Evolutionary conservation across 1,140 invertebrate species (phyloP).

Genomic region (Diprion similis): DNA sequence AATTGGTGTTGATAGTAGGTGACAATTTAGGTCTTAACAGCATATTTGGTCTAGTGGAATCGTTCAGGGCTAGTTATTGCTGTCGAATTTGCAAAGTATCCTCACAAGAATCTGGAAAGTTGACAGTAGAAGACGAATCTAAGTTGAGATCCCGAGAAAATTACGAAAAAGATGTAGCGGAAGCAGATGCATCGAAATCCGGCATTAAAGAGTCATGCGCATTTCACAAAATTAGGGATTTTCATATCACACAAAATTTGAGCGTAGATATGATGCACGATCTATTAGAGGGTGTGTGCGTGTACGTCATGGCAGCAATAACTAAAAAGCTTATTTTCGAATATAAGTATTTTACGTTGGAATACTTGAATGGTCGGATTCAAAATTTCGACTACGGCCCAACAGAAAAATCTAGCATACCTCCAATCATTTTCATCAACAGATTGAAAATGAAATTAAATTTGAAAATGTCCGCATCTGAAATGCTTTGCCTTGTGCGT

Average conservation of each 20-base stretch:
- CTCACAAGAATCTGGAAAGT: too few species aligned
- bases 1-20: constrained; percentile 20
- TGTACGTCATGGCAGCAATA: constrained; percentile 12
- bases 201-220: background rate
- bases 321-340: too few species aligned
- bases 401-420: constrained; percentile 11
- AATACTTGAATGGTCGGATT: constrained; percentile 18
- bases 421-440: background rate
- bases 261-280: constrained; percentile 25
- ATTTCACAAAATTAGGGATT: background rate
- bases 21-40: constrained; percentile 29
- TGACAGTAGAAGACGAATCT: background rate
- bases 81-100: constrained; percentile 40
- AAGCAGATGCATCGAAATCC: background rate
- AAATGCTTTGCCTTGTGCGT: constrained; percentile 39
- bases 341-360: constrained; percentile 10
- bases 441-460: constrained; percentile 27
- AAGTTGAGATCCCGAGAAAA: background rate
- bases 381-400: constrained; percentile 13
- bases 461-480: constrained; percentile 36
- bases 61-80: constrained; percentile 36
- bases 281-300: constrained; percentile 20
- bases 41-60: constrained; percentile 29
- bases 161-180: background rate
- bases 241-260: constrained; percentile 22